Conservation (phyloP, 2,888 invertebrate genomes). For the Caenorhabditis afra region DNA sequence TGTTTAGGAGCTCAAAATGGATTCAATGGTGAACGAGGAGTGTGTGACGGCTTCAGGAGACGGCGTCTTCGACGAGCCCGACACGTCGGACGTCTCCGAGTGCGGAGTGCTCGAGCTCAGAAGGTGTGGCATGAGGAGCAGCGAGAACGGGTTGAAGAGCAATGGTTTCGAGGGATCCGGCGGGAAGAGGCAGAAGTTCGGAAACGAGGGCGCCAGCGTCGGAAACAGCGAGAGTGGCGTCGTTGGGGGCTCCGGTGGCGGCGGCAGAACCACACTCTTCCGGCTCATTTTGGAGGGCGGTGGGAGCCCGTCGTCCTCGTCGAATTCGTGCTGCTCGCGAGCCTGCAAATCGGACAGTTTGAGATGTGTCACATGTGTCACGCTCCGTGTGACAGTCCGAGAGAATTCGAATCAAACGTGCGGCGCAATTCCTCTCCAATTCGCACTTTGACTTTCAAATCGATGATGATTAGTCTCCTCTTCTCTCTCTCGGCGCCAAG, state of each 20-base stretch:
- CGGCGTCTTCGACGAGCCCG: constrained; percentile 50
- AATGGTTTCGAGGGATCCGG: constrained; percentile 25
- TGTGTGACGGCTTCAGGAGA: constrained; percentile 43
- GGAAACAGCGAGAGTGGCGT: constrained; percentile 38
- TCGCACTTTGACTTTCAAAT: too few species aligned
- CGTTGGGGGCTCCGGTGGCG: constrained; percentile 6
- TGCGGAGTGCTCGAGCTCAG: constrained; percentile 42
- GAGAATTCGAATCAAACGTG: too few species aligned
- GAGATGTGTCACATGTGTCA: too few species aligned
- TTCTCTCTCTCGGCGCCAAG: neutral
- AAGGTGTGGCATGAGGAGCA: constrained; percentile 63
- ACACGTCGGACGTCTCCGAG: constrained; percentile 32
- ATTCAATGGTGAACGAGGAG: constrained; percentile 54
- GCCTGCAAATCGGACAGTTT: constrained; percentile 30
- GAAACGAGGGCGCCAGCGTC: constrained; percentile 23
- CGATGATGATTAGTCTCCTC: too few species aligned
- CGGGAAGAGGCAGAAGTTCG: constrained; percentile 41
- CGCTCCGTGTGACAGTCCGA: too few species aligned
- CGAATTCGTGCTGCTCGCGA: constrained; percentile 39
- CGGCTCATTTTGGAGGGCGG: constrained; percentile 42
- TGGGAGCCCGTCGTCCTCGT: constrained; percentile 43
- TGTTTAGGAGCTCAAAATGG: constrained; percentile 50
- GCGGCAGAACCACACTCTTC: constrained; percentile 5
- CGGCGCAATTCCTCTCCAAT: too few species aligned
- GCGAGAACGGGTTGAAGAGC: constrained; percentile 60